Conservation (phyloP, 2,888 invertebrate genomes). For the Phragmatobia fuliginosa region DNA sequence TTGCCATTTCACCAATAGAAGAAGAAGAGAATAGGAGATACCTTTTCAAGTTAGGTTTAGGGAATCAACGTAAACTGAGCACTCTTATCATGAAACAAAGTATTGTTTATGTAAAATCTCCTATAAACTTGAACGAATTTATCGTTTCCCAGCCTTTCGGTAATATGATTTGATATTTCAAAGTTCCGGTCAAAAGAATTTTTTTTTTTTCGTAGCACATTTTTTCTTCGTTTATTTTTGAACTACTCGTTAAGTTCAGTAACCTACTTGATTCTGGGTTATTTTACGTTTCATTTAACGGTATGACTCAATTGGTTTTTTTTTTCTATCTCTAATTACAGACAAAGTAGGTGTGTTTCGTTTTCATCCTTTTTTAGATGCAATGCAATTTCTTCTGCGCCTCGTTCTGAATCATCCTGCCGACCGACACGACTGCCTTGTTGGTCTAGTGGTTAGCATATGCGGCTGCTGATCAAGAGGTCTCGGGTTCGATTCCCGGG, state of each 20-base stretch:
- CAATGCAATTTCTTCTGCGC: too few species aligned
- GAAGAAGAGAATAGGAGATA: too few species aligned
- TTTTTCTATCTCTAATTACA: neutral
- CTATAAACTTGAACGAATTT: too few species aligned
- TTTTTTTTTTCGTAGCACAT: neutral
- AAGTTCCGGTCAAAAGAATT: neutral
- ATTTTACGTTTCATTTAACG: slow-evolving; percentile 4
- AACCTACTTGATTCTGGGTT: neutral
- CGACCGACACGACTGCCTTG: too few species aligned
- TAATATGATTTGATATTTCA: neutral
- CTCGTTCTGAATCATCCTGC: too few species aligned
- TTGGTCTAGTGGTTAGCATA: too few species aligned
- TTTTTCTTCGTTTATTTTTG: neutral
- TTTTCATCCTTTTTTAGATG: neutral
- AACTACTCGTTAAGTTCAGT: neutral
- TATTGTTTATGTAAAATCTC: neutral
- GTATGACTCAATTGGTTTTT: neutral
- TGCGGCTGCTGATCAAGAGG: too few species aligned
- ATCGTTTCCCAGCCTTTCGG: too few species aligned
- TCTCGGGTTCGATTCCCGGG: too few species aligned
- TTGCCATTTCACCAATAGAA: too few species aligned
- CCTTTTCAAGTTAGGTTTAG: neutral
- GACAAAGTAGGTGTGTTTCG: neutral
- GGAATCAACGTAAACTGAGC: neutral
- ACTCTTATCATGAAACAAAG: too few species aligned